Evolutionary conservation across 2,113 vertebrate genomes (phyloP), one percentile per base, ranked within the genome.

Genomic region (Strigops habroptila): DNA sequence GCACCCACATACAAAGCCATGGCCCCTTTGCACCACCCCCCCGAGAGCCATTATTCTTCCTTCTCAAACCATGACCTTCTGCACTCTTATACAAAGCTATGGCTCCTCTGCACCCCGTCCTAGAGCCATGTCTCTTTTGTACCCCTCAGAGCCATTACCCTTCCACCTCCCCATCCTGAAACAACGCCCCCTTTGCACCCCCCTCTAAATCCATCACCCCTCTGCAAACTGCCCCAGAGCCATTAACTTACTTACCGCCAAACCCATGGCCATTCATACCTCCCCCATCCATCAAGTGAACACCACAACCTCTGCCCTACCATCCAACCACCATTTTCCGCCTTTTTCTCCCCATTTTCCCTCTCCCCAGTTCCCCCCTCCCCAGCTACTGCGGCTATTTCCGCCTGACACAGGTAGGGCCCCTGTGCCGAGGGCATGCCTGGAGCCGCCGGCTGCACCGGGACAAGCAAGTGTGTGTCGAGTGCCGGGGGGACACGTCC

Each of bases 321-420:
- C 37, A 44, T 49, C 43, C n/a, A 9, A 33, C 71, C 23, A 28
- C 35, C 19, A 1, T 80, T 77, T 51, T 6, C 30, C 48, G 11
- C 25, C 17, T 17, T 67, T 51, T 37, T 28, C 24, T n/a, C 22
- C 18, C 23, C 8, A 0, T 46, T 67, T 28, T 8, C 7, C 62
- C 10, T 3, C 21, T 35, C 6, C 37, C 44, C 59, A 51, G 44
- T 18, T 57, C 48, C 22, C 30, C 39, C 15, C 19, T 90, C 30
- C 64, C 78, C 96, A 98, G 98, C 90, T 98, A 98, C 95, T 98
- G 98, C n/a, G 96, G 98, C 91, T 97, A 98, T 95, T 98, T 99
- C 96, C 97, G 97, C 43, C 89, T 99, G 92, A 98, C 97, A 41
- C 98, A 97, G 97, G 97, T 97, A 59, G 98, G 98, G 7, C 43